Base-by-base conservation (phyloP, 2,888 invertebrate genomes). In the Stenichneumon culpator region DNA sequence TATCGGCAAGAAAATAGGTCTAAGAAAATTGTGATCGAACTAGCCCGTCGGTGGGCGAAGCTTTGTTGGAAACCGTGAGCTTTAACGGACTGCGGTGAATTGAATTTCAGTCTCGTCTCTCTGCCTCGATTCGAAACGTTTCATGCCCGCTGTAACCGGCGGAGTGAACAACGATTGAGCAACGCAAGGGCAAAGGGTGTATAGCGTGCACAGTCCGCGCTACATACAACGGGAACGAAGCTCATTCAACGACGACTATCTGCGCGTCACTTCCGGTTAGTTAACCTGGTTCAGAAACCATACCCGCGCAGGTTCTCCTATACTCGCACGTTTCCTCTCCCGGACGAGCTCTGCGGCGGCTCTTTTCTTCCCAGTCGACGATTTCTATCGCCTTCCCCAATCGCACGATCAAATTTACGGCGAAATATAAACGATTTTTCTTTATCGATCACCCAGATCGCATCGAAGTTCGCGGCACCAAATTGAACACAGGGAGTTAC, bases 221-320 rank as follows among this genome's bases (percentile, higher is more conserved):
- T 79, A 69, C 69, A 32, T 69, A 77, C 60, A 65, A 84, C 86
- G 81, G 70, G 89, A 89, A 90, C 88, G 83, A 84, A 82, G 79
- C 82, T 89, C 88, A 89, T 90, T 90, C 88, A 89, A 52, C 84
- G 86, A 86, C 86, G 89, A 86, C 91, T 89, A 90, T 89, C 90
- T 88, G 86, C 87, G 89, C 89, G 89, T 92, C 91, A 90, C 89
- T 92, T 92, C 91, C 90, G 91, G 91, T 92, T 92, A 91, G 92
- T 92, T 92, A 92, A 90, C 90, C 89, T 89, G 88, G 87, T 90
- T 91, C 87, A 89, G 88, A 89, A 88, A 82, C 75, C 74, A 57
- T 74, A 69, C 70, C 68, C 39, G 63, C 57, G 54, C 70, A 44
- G 16, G 72, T 57, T 63, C 73, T 57, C 39, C 39, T 63, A 25